These are phyloP conservation scores for Napeogenes sylphis DNA, from an alignment of 2,888 invertebrate genomes.

Conservation along the genomic window DNA sequence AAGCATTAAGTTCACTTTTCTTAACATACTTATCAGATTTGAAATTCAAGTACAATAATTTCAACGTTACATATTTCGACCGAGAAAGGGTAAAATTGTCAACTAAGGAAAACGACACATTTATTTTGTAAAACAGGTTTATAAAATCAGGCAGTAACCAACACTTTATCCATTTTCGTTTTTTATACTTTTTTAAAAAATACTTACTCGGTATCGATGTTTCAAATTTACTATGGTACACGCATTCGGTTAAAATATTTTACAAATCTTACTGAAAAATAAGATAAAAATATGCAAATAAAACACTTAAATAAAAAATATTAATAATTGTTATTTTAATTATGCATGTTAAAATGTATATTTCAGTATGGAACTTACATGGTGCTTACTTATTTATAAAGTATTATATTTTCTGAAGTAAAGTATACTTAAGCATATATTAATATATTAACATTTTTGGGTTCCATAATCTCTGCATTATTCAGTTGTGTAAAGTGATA, in stretches of 20 bases:
- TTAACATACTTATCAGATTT: too few species aligned
- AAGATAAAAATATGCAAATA: not conserved
- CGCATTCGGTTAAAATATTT: too few species aligned
- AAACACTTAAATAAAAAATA: too few species aligned
- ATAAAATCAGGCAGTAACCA: conserved; percentile 11
- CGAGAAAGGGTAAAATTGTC: not conserved
- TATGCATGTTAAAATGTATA: not conserved
- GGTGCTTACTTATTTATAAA: not conserved
- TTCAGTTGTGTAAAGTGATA: conserved; percentile 6
- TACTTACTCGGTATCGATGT: conserved; percentile 10
- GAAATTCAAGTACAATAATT: too few species aligned
- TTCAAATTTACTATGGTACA: conserved; percentile 5
- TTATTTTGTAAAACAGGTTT: conserved; percentile 9
- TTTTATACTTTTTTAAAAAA: conserved; percentile 13
- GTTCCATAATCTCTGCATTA: conserved; percentile 3
- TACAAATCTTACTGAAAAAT: too few species aligned
- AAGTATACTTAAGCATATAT: conserved; percentile 2
- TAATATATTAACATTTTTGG: conserved; percentile 6
- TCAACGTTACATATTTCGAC: too few species aligned
- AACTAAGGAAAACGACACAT: not conserved
- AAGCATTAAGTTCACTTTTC: too few species aligned
- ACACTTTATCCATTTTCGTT: conserved; percentile 11
- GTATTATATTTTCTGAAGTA: not conserved
- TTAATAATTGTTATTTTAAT: not conserved
- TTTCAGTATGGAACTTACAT: not conserved